Evolutionary conservation across 1,140 invertebrate species (phyloP).

Genomic region (Pogonus chalceus): DNA sequence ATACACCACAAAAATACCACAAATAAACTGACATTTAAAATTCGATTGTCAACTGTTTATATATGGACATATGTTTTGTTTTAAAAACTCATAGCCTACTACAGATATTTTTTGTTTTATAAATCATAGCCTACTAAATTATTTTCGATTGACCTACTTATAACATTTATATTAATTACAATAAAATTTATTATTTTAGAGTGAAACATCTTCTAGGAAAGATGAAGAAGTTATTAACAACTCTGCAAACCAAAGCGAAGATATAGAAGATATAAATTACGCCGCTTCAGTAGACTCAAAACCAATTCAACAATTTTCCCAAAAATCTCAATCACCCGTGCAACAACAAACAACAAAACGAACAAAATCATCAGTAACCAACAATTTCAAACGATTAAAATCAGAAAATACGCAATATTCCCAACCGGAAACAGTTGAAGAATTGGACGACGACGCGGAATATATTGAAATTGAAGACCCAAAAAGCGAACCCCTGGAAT

Average conservation of each 20-base stretch:
- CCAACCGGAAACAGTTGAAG: not conserved
- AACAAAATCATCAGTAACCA: not conserved
- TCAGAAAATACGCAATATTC: not conserved
- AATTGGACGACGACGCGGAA: not conserved
- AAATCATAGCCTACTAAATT: too few species aligned
- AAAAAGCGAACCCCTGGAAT: not conserved
- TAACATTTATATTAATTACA: not conserved
- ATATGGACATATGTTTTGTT: conserved; percentile 8
- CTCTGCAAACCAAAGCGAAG: not conserved
- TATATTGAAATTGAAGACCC: not conserved
- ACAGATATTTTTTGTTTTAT: too few species aligned
- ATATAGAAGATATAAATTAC: conserved; percentile 3
- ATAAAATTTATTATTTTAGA: conserved; percentile 16
- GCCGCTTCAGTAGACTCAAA: not conserved
- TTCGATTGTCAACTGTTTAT: too few species aligned
- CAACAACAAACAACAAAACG: not conserved
- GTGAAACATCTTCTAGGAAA: conserved; percentile 24
- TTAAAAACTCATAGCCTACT: too few species aligned
- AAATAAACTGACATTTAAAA: too few species aligned
- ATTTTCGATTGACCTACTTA: too few species aligned
- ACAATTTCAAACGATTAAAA: not conserved
- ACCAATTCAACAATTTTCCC: not conserved
- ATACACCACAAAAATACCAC: too few species aligned
- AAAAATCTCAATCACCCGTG: not conserved
- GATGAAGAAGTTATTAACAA: conserved; percentile 20